Evolutionary conservation across 1,140 invertebrate species (phyloP), one percentile per base, ranked within the genome.

Genomic region (Tribolium castaneum): DNA sequence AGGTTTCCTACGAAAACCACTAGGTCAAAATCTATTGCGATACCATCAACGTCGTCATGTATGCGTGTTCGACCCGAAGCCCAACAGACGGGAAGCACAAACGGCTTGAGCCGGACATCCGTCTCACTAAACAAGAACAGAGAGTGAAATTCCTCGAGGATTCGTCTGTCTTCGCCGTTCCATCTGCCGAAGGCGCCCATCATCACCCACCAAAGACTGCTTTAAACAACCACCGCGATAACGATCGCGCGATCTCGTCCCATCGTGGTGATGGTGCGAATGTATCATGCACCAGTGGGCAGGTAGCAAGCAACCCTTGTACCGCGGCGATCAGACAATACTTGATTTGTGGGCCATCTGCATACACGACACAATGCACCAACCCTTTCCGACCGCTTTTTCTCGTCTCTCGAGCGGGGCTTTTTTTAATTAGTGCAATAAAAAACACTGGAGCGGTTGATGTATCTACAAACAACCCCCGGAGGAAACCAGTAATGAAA

Each of bases 161-260:
- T 50, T 14, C 71, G 16, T 30, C 12, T 19, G 51, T 25, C 30
- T 35, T 35, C 16, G 6, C 22, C 13, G 54, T 12, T 30, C 19
- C 25, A 66, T 66, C 25, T 25, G 54, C 54, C 14, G 22, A 22
- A n/a, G 7, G 54, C 54, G 19, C 6, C 54, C 54, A 19, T n/a
- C 10, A 66, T 35, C 59, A 12, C 10, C 49, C 9, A 35, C 35
- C 14, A 30, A 25, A 34, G 79, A 73, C 81, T 85, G 82, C 84
- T 85, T 84, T 84, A 84, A 85, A 83, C 83, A 83, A 85, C 81
- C 79, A 83, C 82, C 78, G 70, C 52, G 79, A 82, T 82, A 82
- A 81, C 71, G 56, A 82, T 82, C 81, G 54, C 78, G 70, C 78
- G 70, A 51, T 73, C 66, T 59, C 72, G 77, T 70, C 51, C 72